A percentile compares a stretch with the other conserved stretches of the same genome.
phyloP scores from a whole-genome alignment of 2,797 vertebrate genomes.

The Poeciliopsis paucimaculata region DNA sequence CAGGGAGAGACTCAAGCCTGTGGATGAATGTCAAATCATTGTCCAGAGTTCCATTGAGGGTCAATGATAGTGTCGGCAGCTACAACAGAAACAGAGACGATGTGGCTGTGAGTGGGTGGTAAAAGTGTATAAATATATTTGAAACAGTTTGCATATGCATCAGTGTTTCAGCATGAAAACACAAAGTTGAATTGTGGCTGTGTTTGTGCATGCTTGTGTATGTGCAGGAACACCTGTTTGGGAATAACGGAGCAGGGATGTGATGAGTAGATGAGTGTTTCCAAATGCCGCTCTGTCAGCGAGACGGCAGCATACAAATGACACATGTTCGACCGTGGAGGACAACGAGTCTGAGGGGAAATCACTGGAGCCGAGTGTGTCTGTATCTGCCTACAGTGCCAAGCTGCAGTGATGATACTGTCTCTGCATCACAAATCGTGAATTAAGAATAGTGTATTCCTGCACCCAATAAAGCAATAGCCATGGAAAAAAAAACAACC shows the following conservation, averaged over 20 bases:
- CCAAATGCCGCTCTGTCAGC: conserved; percentile 66
- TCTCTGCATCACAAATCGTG: conserved; percentile 48
- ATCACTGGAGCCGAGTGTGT: conserved; percentile 50
- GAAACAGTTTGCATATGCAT: not conserved
- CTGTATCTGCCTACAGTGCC: conserved; percentile 31
- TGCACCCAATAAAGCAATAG: not conserved
- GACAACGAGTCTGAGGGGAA: conserved; percentile 70
- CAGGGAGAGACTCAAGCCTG: not conserved
- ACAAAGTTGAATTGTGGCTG: conserved; percentile 29
- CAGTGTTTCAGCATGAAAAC: conserved; percentile 17
- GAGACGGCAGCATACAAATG: conserved; percentile 62
- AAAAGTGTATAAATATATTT: not conserved
- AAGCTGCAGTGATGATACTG: conserved; percentile 55
- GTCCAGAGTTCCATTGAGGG: not conserved
- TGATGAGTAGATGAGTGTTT: conserved; percentile 69
- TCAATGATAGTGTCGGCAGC: not conserved
- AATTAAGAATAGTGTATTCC: conserved; percentile 11
- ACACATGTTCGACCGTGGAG: conserved; percentile 62
- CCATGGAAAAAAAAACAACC: conserved; percentile 21
- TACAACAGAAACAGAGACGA: not conserved
- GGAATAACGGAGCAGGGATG: conserved; percentile 63
- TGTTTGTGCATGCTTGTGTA: conserved; percentile 15
- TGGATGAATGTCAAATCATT: not conserved
- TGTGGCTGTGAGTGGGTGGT: not conserved
- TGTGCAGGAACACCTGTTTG: conserved; percentile 60